These are phyloP conservation scores for Tiliqua scincoides DNA, from an alignment of 2,113 vertebrate species.

Conservation along the genomic window DNA sequence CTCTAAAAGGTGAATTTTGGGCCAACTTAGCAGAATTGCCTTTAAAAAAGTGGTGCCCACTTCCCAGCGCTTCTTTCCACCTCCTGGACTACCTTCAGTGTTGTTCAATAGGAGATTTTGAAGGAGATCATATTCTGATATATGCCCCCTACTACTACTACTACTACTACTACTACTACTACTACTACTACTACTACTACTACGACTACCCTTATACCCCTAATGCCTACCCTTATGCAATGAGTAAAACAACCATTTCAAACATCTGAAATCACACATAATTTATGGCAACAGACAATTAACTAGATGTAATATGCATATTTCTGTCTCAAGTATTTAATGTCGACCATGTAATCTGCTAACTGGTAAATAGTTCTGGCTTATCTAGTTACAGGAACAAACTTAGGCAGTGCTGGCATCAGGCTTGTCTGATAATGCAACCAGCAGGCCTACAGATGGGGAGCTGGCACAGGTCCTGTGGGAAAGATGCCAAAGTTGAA, in stretches of 20 bases:
- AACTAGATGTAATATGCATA: background rate
- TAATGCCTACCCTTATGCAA: background rate
- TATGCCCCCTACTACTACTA: no score
- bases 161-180: no score
- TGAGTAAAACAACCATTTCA: background rate
- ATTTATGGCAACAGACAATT: background rate
- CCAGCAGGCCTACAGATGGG: background rate
- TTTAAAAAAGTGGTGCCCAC: no score
- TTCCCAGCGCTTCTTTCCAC: no score
- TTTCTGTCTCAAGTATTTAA: background rate
- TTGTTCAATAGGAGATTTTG: no score
- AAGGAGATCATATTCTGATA: no score
- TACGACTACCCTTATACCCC: background rate
- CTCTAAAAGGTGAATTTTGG: no score
- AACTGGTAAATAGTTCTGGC: fast-evolving
- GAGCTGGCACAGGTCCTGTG: background rate
- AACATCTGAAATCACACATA: background rate
- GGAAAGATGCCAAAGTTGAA: background rate
- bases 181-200: no score
- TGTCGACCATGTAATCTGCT: background rate
- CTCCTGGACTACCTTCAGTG: no score
- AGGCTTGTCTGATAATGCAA: background rate
- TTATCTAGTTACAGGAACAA: background rate
- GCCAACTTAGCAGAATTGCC: no score
- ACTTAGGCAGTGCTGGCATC: background rate